Base-by-base conservation (phyloP, 2,113 vertebrate genomes). In the Scalopus aquaticus region DNA sequence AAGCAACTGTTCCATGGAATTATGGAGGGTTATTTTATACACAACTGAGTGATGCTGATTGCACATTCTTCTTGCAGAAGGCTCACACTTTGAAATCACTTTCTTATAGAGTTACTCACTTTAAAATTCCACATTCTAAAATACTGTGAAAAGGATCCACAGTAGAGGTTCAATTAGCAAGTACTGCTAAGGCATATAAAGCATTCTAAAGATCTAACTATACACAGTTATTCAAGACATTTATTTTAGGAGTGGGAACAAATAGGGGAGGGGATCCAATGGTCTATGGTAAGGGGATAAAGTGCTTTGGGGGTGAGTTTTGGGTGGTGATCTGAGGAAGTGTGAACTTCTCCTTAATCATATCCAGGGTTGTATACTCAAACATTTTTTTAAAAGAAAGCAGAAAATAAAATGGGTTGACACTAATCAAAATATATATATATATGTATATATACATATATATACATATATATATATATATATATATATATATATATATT, bases 31-130 rank as follows among this genome's bases (percentile, higher is more conserved):
- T 49, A 37, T 51, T 81, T 80, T 56, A 83, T 79, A 37, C 35
- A 17, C 22, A 35, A 74, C 78, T 76, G 64, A 88, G 60, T 46
- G 73, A 62, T 87, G 86, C 46, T 1, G 1, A 60, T 65, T 44
- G 87, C 76, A 84, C 88, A 79, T 86, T 88, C 49, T 85, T 87
- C 78, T 72, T 76, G 30, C 19, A 11, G 49, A 30, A 74, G 30
- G 37, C 35, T 72, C 65, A 58, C 46, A 76, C 64, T 97, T 91
- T 58, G 46, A 83, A 96, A 89, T 74, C 30, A 82, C 74, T 85
- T 89, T 77, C 54, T n/a, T 91, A 24, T 24, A 79, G 79, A 90
- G n/a, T 83, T 86, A 20, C 46, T 62, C 77, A 35, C 54, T 84
- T 32, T 56, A 78, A 86, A 83, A 90, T 72, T 80, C 5, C 16